Conservation (phyloP, 2,113 vertebrate species). For the Vulpes ferrilata region DNA sequence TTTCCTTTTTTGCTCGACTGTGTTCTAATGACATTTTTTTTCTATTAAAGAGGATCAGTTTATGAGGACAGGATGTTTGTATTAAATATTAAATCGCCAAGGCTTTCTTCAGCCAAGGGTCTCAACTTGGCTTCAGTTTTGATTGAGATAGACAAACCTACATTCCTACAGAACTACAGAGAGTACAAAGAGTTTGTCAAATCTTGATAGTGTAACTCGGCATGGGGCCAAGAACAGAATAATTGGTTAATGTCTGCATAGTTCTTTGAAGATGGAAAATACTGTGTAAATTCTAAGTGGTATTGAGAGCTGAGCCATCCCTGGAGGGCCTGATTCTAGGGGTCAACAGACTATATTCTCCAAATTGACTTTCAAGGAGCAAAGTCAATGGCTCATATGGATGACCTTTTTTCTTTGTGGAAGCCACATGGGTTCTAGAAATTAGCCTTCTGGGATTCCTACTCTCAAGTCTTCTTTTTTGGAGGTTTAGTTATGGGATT, state of each 20-base stretch:
- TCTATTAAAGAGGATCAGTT: constrained; percentile 77
- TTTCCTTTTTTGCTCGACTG: constrained; percentile 78
- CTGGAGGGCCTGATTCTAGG: constrained; percentile 32
- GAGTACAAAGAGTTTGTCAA: constrained; percentile 78
- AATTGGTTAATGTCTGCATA: constrained; percentile 76
- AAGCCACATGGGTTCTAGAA: neutral
- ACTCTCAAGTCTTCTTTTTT: neutral
- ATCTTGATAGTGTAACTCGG: constrained; percentile 70
- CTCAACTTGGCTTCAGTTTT: constrained; percentile 77
- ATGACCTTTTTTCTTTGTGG: constrained; percentile 18
- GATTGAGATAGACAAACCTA: constrained; percentile 80
- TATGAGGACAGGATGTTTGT: constrained; percentile 80
- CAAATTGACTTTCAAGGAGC: neutral
- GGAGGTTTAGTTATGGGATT: constrained; percentile 7
- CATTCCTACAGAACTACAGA: constrained; percentile 79
- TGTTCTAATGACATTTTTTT: constrained; percentile 77
- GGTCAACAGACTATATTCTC: constrained; percentile 31
- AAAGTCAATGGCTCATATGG: neutral
- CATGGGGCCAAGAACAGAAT: constrained; percentile 70
- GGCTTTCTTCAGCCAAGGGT: constrained; percentile 80
- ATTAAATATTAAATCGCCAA: constrained; percentile 86
- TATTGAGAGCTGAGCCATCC: constrained; percentile 15
- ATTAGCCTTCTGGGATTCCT: neutral
- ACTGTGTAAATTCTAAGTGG: constrained; percentile 57
- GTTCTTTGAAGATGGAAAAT: constrained; percentile 75